Evolutionary conservation across 2,113 vertebrate genomes (phyloP), one percentile per base, ranked within the genome.

Genomic region (Xenopus tropicalis): DNA sequence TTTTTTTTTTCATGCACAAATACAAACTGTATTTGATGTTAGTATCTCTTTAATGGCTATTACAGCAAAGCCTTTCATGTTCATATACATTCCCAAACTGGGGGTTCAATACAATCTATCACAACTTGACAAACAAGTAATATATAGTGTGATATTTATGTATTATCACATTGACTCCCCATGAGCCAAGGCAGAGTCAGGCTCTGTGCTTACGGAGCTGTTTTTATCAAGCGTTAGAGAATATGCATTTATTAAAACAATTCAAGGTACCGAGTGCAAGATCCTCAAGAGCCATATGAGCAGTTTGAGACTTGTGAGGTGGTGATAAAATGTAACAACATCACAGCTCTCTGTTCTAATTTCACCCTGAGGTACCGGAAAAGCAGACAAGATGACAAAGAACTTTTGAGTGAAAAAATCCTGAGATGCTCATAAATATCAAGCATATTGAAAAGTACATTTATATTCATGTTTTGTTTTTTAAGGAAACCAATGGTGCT

Each of bases 261-360:
- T 10, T 24, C 58, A 61, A 62, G 25, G 24, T 16, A 37, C 23
- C 37, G 29, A 29, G 25, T 13, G 16, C 24, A 62, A 37, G 24
- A 37, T 29, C 61, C 23, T 62, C 61, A 25, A 19, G 23, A 37
- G 61, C 24, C 61, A 62, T 19, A 62, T 16, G 16, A 29, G 14
- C 23, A 25, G 61, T 24, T 37, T 62, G 61, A 62, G 25, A 62
- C 61, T 62, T 17, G 61, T 62, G 61, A 62, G 16, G 29, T 29
- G 24, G 19, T 62, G 25, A 62, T 62, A 37, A 62, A 29, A 62
- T 29, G 16, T 62, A 29, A 16, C 24, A 62, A 25, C 61, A 62
- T 16, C 61, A 17, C 16, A 14, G 58, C 16, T 62, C 13, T 62
- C 10, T 10, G 3, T 62, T 29, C 24, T 62, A 62, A 29, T 62